These are phyloP conservation scores for Ondatra zibethicus DNA, from an alignment of 2,113 vertebrate genomes.

Conservation along the genomic window DNA sequence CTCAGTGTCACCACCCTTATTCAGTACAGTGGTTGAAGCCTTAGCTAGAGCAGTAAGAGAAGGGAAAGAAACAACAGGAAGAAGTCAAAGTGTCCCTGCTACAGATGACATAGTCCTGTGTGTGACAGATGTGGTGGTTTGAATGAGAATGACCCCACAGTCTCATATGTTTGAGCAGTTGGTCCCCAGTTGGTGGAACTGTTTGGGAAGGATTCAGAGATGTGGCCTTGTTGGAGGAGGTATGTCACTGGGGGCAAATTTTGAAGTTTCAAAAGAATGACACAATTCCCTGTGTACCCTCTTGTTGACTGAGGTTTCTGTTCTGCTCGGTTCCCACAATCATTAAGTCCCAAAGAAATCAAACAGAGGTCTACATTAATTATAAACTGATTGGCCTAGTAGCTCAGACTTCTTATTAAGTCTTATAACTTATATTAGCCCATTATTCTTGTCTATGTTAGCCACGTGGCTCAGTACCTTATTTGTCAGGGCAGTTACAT, in stretches of 20 bases:
- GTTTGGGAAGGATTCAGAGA: neutral
- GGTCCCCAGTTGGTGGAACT: neutral
- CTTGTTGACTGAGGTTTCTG: neutral
- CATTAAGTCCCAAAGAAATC: no score
- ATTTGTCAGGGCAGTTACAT: no score
- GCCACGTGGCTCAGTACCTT: no score
- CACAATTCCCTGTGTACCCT: neutral
- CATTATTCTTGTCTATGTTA: no score
- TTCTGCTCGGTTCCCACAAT: no score
- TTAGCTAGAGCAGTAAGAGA: neutral
- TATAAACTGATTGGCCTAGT: no score
- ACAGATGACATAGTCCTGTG: neutral
- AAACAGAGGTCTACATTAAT: no score
- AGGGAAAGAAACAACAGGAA: neutral
- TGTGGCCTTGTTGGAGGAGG: neutral
- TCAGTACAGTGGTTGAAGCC: neutral
- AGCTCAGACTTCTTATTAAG: no score
- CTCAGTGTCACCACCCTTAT: neutral
- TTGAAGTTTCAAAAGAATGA: neutral
- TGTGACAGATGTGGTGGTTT: neutral
- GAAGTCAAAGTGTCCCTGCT: neutral
- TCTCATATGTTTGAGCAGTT: neutral
- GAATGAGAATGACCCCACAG: neutral
- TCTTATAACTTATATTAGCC: no score
- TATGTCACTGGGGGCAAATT: neutral